Conservation (phyloP, 1,140 invertebrate genomes). For the Polypedilum vanderplanki region DNA sequence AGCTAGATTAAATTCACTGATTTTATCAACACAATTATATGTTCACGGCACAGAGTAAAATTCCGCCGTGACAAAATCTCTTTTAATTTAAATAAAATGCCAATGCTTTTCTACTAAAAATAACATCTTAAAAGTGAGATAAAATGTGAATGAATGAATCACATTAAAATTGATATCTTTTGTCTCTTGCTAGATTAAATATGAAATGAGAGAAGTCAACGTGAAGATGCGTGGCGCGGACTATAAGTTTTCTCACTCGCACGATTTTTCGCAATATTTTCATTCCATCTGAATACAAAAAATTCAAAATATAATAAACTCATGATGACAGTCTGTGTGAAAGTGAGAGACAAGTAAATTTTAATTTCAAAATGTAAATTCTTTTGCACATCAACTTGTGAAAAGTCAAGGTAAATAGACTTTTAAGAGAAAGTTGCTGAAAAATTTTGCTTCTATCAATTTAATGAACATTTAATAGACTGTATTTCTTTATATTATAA, state of each 20-base stretch:
- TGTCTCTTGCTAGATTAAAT: background rate
- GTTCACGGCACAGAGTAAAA: background rate
- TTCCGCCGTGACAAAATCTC: background rate
- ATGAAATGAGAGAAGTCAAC: background rate
- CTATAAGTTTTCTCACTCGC: background rate
- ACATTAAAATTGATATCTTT: conserved; percentile 19
- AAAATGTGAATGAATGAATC: conserved; percentile 9
- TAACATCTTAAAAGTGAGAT: background rate
- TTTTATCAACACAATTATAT: background rate
- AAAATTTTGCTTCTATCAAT: too few relatives aligned
- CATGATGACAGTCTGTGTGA: too few relatives aligned
- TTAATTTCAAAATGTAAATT: too few relatives aligned
- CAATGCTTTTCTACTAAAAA: background rate
- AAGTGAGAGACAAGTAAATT: too few relatives aligned
- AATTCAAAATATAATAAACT: background rate
- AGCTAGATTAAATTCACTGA: too few relatives aligned
- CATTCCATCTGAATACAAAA: background rate
- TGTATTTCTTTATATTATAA: too few relatives aligned
- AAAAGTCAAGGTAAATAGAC: too few relatives aligned
- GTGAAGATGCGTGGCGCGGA: background rate
- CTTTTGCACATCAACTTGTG: too few relatives aligned
- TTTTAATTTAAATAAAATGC: conserved; percentile 11
- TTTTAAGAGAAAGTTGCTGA: too few relatives aligned
- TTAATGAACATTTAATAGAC: too few relatives aligned
- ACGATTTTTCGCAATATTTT: conserved; percentile 1